Conservation (phyloP, 1,140 invertebrate species). For the Drosophila kurseongensis region DNA sequence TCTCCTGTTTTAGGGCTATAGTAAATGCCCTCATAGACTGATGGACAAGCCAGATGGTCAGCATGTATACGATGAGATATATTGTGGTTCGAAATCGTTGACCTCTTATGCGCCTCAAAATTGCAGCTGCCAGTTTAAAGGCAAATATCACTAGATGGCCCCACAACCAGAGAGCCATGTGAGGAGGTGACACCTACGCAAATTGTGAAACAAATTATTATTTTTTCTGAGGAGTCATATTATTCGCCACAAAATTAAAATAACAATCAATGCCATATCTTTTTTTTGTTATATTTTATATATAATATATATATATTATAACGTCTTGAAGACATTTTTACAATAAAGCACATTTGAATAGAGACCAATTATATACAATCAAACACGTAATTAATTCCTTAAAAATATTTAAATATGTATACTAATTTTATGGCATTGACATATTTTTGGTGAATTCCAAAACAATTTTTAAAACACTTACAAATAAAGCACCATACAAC, state of each 20-base stretch:
- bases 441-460: not conserved
- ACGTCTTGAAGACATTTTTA: too few relatives aligned
- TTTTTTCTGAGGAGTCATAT: too few relatives aligned
- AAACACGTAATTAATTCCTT: too few relatives aligned
- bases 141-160: rapidly evolving
- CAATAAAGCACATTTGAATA: too few relatives aligned
- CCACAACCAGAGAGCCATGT: constrained; percentile 17
- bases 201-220: not conserved
- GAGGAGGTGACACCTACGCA: constrained; percentile 1
- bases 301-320: too few relatives aligned
- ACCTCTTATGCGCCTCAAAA: too few relatives aligned
- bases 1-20: not conserved
- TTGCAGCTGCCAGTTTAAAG: not conserved
- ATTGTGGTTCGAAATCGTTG: not conserved
- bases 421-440: too few relatives aligned
- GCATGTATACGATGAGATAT: not conserved
- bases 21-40: not conserved
- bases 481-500: not conserved
- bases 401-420: too few relatives aligned
- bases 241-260: too few relatives aligned
- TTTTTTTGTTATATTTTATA: too few relatives aligned
- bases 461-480: not conserved
- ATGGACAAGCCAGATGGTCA: not conserved
- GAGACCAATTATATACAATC: too few relatives aligned
- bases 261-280: too few relatives aligned